Conservation (phyloP, 1,140 invertebrate genomes). For the Scaptomyza hsui region DNA sequence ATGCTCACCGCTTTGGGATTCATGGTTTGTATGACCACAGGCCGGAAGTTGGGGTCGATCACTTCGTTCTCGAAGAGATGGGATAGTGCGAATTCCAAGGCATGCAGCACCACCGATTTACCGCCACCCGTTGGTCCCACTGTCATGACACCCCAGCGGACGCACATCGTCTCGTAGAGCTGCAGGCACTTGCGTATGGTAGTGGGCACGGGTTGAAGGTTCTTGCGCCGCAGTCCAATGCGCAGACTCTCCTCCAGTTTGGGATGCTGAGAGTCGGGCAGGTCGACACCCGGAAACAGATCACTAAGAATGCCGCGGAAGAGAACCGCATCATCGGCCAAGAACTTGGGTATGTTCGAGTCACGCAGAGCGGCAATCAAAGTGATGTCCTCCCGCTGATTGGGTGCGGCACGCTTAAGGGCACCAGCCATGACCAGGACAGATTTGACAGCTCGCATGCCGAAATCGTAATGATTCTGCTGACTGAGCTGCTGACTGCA, state of each 20-base stretch:
- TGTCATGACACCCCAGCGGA: conserved; percentile 96
- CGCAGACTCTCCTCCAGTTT: conserved; percentile 87
- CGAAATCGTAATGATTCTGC: conserved; percentile 97
- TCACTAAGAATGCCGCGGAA: conserved; percentile 95
- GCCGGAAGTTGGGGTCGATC: conserved; percentile 86
- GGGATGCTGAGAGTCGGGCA: conserved; percentile 92
- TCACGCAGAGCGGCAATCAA: conserved; percentile 93
- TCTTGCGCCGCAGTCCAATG: conserved; percentile 84
- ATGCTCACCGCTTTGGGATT: conserved; percentile 96
- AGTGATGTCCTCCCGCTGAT: conserved; percentile 91
- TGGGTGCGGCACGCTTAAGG: conserved; percentile 93
- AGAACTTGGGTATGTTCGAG: conserved; percentile 96
- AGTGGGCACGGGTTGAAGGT: conserved; percentile 87
- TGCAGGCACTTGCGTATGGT: conserved; percentile 92
- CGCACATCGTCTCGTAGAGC: conserved; percentile 95
- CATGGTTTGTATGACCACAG: conserved; percentile 89
- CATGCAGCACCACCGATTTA: conserved; percentile 89
- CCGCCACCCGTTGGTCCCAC: conserved; percentile 95
- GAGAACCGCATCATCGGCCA: conserved; percentile 92
- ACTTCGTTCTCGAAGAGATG: conserved; percentile 86
- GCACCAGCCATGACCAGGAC: conserved; percentile 93
- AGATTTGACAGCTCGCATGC: conserved; percentile 91
- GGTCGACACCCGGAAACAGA: conserved; percentile 92
- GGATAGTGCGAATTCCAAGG: conserved; percentile 88
- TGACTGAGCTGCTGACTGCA: conserved; percentile 96